Evolutionary conservation across 2,888 invertebrate genomes (phyloP), one percentile per base, ranked within the genome.

Genomic region (Lithophane leautieri): DNA sequence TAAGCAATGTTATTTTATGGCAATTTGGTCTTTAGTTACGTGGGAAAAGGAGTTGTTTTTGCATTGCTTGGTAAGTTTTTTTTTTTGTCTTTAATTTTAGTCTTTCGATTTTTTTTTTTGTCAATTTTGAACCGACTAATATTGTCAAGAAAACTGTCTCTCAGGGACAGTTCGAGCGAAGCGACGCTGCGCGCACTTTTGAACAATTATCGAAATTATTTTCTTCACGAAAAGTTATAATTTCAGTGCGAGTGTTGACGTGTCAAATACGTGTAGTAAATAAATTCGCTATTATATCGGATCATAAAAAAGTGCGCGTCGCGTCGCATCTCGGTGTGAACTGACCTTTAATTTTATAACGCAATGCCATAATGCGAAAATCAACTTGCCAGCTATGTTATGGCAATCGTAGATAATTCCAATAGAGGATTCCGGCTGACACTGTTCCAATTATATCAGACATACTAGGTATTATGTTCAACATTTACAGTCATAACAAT

Each of bases 401-500:
- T 9, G 52, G 28, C 4, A 34, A 25, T 52, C 9, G n/a, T 42
- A 42, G 42, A 42, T 42, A 11, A 78, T 42, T 54, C 71, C n/a
- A 47, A 47, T 9, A 44, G 47, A 40, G 4, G 14, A 44, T 60
- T 52, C 11, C 60, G 34, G 14, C 7, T 44, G 4, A 54, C 4
- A 78, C 42, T 40, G 34, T n/a, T 25, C 9, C 28, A 56, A 50
- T 50, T 25, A 44, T 78, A 61, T 52, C 44, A 78, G n/a, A 40
- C 54, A 34, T 25, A 19, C 9, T 42, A 34, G 28, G 1, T 22
- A 22, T 34, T 44, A 56, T 42, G 14, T 50, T 19, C 22, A 34
- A 42, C 34, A n/a, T 22, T 22, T 47, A 58, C 14, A 82, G 67
- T 44, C 82, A 82, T 68, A 76, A 63, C 44, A 68, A 52, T 63